Conservation (phyloP, 2,113 vertebrate species). For the Carollia perspicillata region DNA sequence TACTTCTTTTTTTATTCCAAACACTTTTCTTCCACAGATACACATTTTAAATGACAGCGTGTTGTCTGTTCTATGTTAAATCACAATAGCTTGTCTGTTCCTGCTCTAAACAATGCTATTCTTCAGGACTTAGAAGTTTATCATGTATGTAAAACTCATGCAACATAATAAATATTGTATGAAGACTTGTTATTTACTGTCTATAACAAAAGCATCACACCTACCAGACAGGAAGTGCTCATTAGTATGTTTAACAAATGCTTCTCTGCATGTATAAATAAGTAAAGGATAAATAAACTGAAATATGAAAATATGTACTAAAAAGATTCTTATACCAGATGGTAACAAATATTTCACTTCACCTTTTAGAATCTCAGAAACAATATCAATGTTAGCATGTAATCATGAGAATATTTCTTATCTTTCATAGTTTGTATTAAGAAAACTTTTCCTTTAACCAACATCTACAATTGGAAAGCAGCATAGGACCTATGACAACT, state of each 20-base stretch:
- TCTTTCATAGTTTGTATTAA: neutral
- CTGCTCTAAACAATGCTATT: neutral
- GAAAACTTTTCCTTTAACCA: conserved; percentile 5
- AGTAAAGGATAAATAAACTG: neutral
- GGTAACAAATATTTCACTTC: conserved; percentile 31
- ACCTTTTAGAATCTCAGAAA: neutral
- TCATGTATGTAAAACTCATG: neutral
- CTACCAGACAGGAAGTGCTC: neutral
- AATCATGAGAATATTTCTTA: neutral
- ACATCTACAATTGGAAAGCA: neutral
- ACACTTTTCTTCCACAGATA: neutral
- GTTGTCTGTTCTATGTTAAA: neutral
- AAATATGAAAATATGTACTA: neutral
- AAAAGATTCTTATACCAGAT: neutral
- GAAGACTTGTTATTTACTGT: conserved; percentile 15
- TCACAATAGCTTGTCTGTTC: neutral
- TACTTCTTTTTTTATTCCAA: neutral
- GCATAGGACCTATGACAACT: neutral
- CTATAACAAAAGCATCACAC: neutral
- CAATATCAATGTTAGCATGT: neutral
- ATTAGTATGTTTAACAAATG: neutral
- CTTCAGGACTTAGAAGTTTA: neutral
- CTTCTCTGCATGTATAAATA: neutral
- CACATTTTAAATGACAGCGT: neutral
- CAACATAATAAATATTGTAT: neutral